These are phyloP conservation scores for Drosophila monieri DNA, from an alignment of 2,888 invertebrate species.

Conservation along the genomic window DNA sequence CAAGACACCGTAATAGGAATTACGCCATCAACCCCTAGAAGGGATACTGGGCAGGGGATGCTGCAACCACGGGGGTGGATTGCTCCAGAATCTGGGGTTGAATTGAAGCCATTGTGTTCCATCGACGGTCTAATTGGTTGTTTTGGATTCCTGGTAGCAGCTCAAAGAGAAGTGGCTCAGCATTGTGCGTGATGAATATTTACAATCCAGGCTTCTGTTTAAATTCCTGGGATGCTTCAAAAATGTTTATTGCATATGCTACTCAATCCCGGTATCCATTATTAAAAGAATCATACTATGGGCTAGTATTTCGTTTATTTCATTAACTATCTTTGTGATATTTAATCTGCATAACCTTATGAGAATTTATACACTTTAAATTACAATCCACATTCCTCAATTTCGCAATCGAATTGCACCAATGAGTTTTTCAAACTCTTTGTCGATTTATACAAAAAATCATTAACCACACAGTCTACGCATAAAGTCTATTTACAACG, in stretches of 20 bases:
- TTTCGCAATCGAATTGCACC: slow-evolving; percentile 22
- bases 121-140: slow-evolving; percentile 44
- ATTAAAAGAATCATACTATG: slow-evolving; percentile 11
- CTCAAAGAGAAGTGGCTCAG: not conserved
- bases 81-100: slow-evolving; percentile 28
- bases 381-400: slow-evolving; percentile 38
- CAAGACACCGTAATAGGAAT: slow-evolving; percentile 54
- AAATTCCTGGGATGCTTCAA: slow-evolving; percentile 3
- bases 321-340: slow-evolving; percentile 49
- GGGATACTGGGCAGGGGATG: slow-evolving; percentile 52
- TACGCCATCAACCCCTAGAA: slow-evolving; percentile 43
- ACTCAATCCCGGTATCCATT: not conserved
- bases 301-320: slow-evolving; percentile 52
- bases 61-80: slow-evolving; percentile 37
- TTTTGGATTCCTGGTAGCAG: slow-evolving; percentile 28
- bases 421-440: slow-evolving; percentile 24
- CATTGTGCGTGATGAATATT: slow-evolving; percentile 23
- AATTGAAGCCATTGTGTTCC: slow-evolving; percentile 12
- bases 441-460: slow-evolving; percentile 1
- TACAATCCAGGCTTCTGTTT: slow-evolving; percentile 36
- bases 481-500: slow-evolving; percentile 35
- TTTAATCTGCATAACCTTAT: slow-evolving; percentile 24
- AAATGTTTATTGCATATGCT: not conserved
- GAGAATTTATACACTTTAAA: slow-evolving; percentile 33
- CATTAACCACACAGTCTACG: slow-evolving; percentile 22